Evolutionary conservation across 2,797 vertebrate genomes (phyloP).

Genomic region (Arrhamphus sclerolepis): DNA sequence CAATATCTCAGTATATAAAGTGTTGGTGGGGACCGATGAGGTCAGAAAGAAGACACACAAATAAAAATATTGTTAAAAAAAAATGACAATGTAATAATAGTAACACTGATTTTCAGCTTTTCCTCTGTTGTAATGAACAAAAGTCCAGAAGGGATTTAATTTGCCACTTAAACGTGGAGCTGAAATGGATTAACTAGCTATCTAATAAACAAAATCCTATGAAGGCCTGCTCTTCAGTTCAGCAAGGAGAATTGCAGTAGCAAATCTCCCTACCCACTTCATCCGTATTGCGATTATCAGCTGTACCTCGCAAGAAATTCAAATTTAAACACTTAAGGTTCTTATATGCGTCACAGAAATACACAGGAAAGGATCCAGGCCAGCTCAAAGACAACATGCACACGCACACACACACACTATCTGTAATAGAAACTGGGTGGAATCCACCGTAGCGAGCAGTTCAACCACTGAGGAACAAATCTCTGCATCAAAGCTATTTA

Average conservation of each 20-base stretch:
- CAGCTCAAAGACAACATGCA: conserved; percentile 25
- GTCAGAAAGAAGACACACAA: no score
- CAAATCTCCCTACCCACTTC: not conserved
- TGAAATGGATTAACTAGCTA: no score
- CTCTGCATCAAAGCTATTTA: conserved; percentile 53
- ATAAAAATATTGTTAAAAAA: no score
- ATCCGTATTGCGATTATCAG: not conserved
- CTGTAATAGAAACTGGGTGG: conserved; percentile 14
- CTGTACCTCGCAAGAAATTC: not conserved
- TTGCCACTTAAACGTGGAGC: no score
- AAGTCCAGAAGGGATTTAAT: no score
- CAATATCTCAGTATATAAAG: no score
- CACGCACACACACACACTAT: conserved; percentile 10
- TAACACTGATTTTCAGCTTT: no score
- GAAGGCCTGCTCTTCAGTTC: not conserved
- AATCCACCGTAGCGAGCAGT: conserved; percentile 25
- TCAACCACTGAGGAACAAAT: conserved; percentile 6
- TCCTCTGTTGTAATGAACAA: no score
- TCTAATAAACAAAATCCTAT: not conserved
- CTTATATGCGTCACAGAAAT: not conserved
- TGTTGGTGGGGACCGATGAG: no score
- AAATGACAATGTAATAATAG: no score
- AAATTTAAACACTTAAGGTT: not conserved
- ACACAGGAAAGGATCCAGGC: conserved; percentile 7
- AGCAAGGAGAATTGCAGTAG: not conserved